Percentiles rank a stretch among this genome's conserved stretches.
These are phyloP conservation scores for Pseudoatta argentina DNA, from an alignment of 1,140 invertebrate species.

Conservation along the genomic window DNA sequence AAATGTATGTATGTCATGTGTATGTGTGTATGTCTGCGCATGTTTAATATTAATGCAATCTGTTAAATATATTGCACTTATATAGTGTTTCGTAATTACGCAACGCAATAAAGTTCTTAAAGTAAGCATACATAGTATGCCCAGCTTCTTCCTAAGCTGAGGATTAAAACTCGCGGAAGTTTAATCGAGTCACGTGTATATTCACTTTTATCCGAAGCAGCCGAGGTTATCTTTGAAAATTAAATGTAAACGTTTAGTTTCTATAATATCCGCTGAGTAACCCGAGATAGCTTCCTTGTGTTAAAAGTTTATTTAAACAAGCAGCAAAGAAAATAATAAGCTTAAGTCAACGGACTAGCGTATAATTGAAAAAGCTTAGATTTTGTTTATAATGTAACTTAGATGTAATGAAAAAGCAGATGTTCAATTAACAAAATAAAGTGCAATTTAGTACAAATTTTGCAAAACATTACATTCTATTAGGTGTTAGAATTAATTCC, in stretches of 20 bases:
- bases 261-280: slow-evolving; percentile 57
- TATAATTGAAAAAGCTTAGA: slow-evolving; percentile 50
- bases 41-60: not conserved
- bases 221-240: slow-evolving; percentile 53
- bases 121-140: slow-evolving; percentile 28
- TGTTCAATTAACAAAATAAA: not conserved
- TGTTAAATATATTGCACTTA: slow-evolving; percentile 12
- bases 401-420: not conserved
- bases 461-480: no score
- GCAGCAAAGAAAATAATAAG: slow-evolving; percentile 42
- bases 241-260: slow-evolving; percentile 58
- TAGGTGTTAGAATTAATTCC: no score
- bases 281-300: slow-evolving; percentile 33
- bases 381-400: slow-evolving; percentile 27
- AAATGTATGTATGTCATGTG: not conserved
- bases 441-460: not conserved
- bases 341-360: slow-evolving; percentile 5
- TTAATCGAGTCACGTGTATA: slow-evolving; percentile 60
- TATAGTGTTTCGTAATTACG: slow-evolving; percentile 16
- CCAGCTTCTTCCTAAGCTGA: slow-evolving; percentile 31
- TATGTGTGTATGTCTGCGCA: not conserved
- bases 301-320: slow-evolving; percentile 59
- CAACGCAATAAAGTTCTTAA: not conserved
- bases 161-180: slow-evolving; percentile 57
- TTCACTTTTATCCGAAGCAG: slow-evolving; percentile 54